phyloP scores from a whole-genome alignment of 1,140 invertebrate genomes.

The Drosophila sproati region DNA sequence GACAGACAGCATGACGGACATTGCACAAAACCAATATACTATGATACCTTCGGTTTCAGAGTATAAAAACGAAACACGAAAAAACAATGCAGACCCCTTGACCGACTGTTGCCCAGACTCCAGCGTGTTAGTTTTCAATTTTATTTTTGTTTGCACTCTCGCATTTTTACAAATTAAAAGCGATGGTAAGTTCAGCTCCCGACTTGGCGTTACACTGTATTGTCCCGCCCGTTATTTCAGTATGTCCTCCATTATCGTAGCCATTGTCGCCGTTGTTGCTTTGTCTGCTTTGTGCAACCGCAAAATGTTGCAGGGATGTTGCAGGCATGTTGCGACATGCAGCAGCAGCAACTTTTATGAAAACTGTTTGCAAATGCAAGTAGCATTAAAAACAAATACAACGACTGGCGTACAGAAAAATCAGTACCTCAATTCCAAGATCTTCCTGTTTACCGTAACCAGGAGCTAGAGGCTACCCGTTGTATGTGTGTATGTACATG shows the following conservation, averaged over 20 bases:
- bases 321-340: constrained; percentile 15
- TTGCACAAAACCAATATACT: no score
- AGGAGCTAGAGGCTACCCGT: constrained; percentile 20
- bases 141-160: constrained; percentile 21
- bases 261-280: constrained; percentile 25
- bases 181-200: constrained; percentile 36
- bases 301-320: constrained; percentile 35
- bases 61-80: no score
- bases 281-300: constrained; percentile 35
- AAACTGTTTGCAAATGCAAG: constrained; percentile 72
- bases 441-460: constrained; percentile 30
- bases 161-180: constrained; percentile 64
- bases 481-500: constrained; percentile 5
- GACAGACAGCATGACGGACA: no score
- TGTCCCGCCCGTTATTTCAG: neutral
- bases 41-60: no score
- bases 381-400: constrained; percentile 70
- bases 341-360: constrained; percentile 52
- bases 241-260: constrained; percentile 37
- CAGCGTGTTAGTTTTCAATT: constrained; percentile 20
- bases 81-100: constrained; percentile 19
- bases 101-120: constrained; percentile 5
- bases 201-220: constrained; percentile 6
- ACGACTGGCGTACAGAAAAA: constrained; percentile 4
- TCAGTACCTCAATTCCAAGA: constrained; percentile 42